Evolutionary conservation across 2,113 vertebrate genomes (phyloP), one percentile per base, ranked within the genome.

Genomic region (Nesoenas mayeri): DNA sequence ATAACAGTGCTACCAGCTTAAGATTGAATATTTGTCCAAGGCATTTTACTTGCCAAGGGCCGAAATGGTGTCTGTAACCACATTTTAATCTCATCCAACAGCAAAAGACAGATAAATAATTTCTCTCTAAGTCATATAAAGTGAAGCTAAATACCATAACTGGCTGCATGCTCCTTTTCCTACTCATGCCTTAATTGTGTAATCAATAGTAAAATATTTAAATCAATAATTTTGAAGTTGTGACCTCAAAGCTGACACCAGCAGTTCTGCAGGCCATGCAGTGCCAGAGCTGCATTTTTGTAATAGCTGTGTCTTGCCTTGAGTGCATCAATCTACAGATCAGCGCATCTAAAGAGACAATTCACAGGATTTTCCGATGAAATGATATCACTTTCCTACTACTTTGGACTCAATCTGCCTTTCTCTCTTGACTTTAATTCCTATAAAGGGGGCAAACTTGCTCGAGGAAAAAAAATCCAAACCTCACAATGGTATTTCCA

Each of bases 151-250:
- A 81, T 36, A 67, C 77, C 22, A 40, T n/a, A 89, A 86, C 77
- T 16, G 26, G 24, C 77, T 89, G 44, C 29, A 26, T 60, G 44
- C 38, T 93, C 34, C 79, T 95, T 84, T 48, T 42, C 36, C 77
- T 16, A 42, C 77, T 95, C 61, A 51, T 19, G n/a, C 15, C 74
- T 94, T 91, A 84, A 84, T 91, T 89, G 73, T 2, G 4, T 56
- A 84, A 91, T 95, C 89, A 73, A 87, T 87, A 95, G 73, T 25
- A 72, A 87, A 92, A 91, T 80, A 62, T 42, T 72, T 84, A 57
- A 86, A 81, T 95, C 86, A 57, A 91, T 97, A 81, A 64, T 91
- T 91, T 81, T 86, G 75, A 93, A 78, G 34, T 60, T 65, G 75
- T 86, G 69, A 88, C 42, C 83, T 84, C 79, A 73, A 91, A 80